phyloP scores from a whole-genome alignment of 2,888 invertebrate species.

The Antitype chi region DNA sequence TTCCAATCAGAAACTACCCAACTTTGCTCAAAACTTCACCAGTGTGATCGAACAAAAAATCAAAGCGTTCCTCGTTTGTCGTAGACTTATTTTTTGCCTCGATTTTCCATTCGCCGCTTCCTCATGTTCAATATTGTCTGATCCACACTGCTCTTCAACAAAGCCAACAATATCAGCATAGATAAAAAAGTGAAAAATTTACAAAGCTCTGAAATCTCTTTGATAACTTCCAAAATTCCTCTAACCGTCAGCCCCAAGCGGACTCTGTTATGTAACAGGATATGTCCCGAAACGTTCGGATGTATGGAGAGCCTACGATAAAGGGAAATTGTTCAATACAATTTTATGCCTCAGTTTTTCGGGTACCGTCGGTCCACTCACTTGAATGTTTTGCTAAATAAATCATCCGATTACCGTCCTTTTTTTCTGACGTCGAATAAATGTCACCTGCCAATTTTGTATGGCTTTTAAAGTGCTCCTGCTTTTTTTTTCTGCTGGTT shows the following conservation, averaged over 20 bases:
- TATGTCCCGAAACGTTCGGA: constrained; percentile 27
- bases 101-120: constrained; percentile 19
- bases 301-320: constrained; percentile 55
- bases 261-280: constrained; percentile 22
- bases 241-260: background rate
- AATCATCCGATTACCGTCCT: constrained; percentile 64
- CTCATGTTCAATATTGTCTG: constrained; percentile 28
- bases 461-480: constrained; percentile 14
- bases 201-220: constrained; percentile 53
- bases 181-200: constrained; percentile 40
- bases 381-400: constrained; percentile 62
- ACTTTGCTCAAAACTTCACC: background rate
- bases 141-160: constrained; percentile 13
- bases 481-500: background rate
- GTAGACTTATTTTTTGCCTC: constrained; percentile 38
- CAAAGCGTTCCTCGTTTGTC: constrained; percentile 21
- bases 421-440: constrained; percentile 48
- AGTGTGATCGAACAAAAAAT: background rate
- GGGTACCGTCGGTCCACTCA: constrained; percentile 49
- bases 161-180: constrained; percentile 32
- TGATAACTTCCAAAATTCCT: constrained; percentile 55
- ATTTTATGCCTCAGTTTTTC: constrained; percentile 67
- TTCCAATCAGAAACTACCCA: background rate
- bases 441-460: constrained; percentile 44
- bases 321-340: constrained; percentile 64